Base-by-base conservation (phyloP, 2,888 invertebrate species). In the Chrysotoxum bicinctum region DNA sequence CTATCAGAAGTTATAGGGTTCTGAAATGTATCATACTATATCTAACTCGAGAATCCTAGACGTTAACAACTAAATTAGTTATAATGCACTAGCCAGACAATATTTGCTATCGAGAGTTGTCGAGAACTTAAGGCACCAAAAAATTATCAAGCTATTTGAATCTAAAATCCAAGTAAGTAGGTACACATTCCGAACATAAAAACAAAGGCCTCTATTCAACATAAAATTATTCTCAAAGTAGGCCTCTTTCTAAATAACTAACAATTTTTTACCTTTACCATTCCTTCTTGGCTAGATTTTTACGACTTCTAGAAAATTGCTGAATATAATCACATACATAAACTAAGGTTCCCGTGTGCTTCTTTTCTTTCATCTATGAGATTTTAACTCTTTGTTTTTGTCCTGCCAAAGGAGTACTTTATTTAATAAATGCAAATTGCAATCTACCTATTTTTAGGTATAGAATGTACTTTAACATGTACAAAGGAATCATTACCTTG, bases 381-480 rank as follows among this genome's bases (percentile, higher is more conserved):
- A 56, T 56, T 56, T 56, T 14, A 19, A 56, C 12, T 35, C 12
- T 30, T 0, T n/a, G 10, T 9, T 52, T 52, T 26, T 26, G 52
- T 52, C 30, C 35, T 19, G 35, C 5, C 12, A 21, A 56, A 56
- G 19, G 35, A 35, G 19, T 19, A 35, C 0, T 56, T 35, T 32
- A 56, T 32, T 30, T 56, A 56, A 56, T 56, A 35, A 56, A 32
- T 56, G 32, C 56, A 56, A 56, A 56, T 56, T 56, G 35, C 56
- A 56, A 19, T 19, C 32, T 54, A 30, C 19, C 2, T n/a, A 40
- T 35, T 32, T 32, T 16, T n/a, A 56, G 12, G n/a, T 35, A 32
- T n/a, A n/a, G 9, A 56, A 16, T 2, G 2, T n/a, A 30, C n/a
- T 1, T 19, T 10, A 19, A 30, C 43, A 3, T 16, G 8, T 21